These are phyloP conservation scores for Mastigias papua DNA, from an alignment of 30 jellyfish, hydroid and myxozoan genomes.

Conservation along the genomic window DNA sequence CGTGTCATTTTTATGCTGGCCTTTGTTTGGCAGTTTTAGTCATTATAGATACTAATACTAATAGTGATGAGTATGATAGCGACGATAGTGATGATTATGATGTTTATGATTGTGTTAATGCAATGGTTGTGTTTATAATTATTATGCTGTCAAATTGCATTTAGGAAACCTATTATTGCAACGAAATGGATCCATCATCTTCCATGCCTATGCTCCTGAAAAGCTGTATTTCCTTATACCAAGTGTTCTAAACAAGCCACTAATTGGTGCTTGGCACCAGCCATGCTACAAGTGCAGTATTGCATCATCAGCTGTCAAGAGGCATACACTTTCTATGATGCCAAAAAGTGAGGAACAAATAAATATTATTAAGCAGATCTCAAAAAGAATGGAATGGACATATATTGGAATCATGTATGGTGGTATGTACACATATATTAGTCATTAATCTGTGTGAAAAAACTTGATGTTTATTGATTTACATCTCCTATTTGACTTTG, in stretches of 20 bases:
- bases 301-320: neutral
- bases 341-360: neutral
- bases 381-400: slow-evolving; percentile 18
- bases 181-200: neutral
- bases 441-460: too few species aligned
- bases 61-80: neutral
- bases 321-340: neutral
- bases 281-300: neutral
- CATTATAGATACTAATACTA: neutral
- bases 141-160: too few species aligned
- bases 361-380: neutral
- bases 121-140: neutral
- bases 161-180: slow-evolving; percentile 6
- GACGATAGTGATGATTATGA: neutral
- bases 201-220: neutral
- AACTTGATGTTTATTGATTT: too few species aligned
- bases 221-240: neutral
- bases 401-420: slow-evolving; percentile 31
- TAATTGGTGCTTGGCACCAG: slow-evolving; percentile 32
- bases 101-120: neutral
- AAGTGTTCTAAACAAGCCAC: slow-evolving; percentile 1
- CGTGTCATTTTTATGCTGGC: neutral
- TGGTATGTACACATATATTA: neutral
- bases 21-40: neutral
- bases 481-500: too few species aligned